phyloP scores from a whole-genome alignment of 2,888 invertebrate genomes.

The Timandra comae region DNA sequence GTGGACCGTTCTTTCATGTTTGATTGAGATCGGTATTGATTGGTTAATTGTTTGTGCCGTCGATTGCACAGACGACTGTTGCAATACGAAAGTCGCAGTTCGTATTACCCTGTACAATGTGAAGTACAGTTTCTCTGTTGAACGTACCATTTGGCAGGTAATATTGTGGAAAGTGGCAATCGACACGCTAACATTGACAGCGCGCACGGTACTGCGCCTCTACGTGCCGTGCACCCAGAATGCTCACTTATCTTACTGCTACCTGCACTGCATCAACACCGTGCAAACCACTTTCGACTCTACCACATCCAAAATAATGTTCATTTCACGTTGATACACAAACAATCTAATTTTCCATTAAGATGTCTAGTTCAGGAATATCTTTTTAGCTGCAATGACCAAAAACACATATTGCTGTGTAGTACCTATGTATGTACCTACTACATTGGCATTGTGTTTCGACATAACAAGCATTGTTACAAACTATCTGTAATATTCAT shows the following conservation, averaged over 20 bases:
- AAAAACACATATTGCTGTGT: too few species aligned
- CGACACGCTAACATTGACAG: constrained; percentile 13
- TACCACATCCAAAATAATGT: background rate
- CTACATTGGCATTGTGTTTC: background rate
- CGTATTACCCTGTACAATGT: too few species aligned
- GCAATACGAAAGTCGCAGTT: too few species aligned
- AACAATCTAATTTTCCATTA: constrained; percentile 9
- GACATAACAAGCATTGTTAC: too few species aligned
- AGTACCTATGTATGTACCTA: background rate
- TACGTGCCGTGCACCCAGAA: constrained; percentile 19
- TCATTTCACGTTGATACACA: constrained; percentile 1
- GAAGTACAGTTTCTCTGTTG: too few species aligned
- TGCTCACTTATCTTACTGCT: constrained; percentile 14
- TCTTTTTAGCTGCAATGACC: too few species aligned
- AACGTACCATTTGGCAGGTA: constrained; percentile 2
- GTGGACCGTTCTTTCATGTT: too few species aligned
- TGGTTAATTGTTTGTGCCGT: too few species aligned
- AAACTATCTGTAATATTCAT: background rate
- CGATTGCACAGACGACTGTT: too few species aligned
- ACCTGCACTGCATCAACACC: background rate
- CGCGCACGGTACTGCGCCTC: constrained; percentile 11
- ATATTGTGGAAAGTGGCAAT: constrained; percentile 14
- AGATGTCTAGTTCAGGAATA: constrained; percentile 3
- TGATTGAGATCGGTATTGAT: too few species aligned
- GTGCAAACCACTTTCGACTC: background rate